These are phyloP conservation scores for Pogonomyrmex californicus DNA, from an alignment of 1,140 invertebrate species.

Conservation along the genomic window DNA sequence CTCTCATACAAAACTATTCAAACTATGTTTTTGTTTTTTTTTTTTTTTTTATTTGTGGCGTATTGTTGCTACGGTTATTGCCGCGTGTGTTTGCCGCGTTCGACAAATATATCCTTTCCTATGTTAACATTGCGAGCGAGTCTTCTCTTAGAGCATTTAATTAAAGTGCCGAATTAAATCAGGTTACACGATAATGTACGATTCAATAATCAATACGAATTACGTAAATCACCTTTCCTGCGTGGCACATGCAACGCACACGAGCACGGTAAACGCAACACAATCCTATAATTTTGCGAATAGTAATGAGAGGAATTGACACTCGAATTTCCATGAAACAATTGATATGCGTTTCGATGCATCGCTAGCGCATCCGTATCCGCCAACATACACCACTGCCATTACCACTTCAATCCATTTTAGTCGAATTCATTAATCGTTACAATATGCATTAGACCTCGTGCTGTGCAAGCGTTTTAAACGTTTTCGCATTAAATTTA, in stretches of 20 bases:
- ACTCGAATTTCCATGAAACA: conserved; percentile 77
- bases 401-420: conserved; percentile 75
- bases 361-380: conserved; percentile 65
- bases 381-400: conserved; percentile 64
- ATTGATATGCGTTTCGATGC: conserved; percentile 76
- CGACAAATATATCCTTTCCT: background rate
- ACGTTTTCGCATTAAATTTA: conserved; percentile 70
- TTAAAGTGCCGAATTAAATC: conserved; percentile 66
- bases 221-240: conserved; percentile 72
- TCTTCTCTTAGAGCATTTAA: conserved; percentile 51
- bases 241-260: conserved; percentile 54
- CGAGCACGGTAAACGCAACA: conserved; percentile 39
- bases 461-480: conserved; percentile 69
- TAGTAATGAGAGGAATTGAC: conserved; percentile 75
- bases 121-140: conserved; percentile 32
- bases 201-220: conserved; percentile 72
- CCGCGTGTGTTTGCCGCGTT: background rate
- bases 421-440: conserved; percentile 73
- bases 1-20: conserved; percentile 18
- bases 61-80: background rate
- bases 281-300: conserved; percentile 74
- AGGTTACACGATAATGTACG: conserved; percentile 65
- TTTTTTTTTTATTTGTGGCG: conserved; percentile 19
- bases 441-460: conserved; percentile 74
- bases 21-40: background rate